Conservation (phyloP, 2,888 invertebrate genomes). For the Drosophila hamatofila region DNA sequence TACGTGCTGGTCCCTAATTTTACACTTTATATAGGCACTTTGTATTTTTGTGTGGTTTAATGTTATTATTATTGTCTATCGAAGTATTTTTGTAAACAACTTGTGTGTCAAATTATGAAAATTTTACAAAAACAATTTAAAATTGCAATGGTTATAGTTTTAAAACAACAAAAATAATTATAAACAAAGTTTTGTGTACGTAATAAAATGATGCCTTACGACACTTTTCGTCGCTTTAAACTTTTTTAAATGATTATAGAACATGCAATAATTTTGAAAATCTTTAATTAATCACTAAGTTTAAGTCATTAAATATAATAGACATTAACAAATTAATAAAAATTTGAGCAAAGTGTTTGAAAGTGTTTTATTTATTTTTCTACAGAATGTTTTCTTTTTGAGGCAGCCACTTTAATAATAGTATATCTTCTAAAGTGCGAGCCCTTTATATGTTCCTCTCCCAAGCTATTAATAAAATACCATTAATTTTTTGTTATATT, state of each 20-base stretch:
- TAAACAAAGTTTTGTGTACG: slow-evolving; percentile 9
- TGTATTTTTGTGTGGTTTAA: slow-evolving; percentile 30
- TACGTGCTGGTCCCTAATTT: slow-evolving; percentile 48
- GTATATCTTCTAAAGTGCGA: too few relatives aligned
- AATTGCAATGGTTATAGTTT: slow-evolving; percentile 17
- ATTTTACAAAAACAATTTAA: slow-evolving; percentile 25
- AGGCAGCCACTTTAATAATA: too few relatives aligned
- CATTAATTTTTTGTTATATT: slow-evolving; percentile 28
- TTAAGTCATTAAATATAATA: slow-evolving; percentile 79
- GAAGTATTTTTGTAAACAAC: slow-evolving; percentile 27
- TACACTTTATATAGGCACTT: slow-evolving; percentile 12
- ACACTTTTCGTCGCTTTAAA: slow-evolving; percentile 22
- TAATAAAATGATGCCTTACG: slow-evolving; percentile 51
- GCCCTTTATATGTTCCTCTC: background rate
- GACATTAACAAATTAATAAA: slow-evolving; percentile 69
- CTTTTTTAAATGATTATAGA: slow-evolving; percentile 1
- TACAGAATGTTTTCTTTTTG: too few relatives aligned
- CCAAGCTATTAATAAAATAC: background rate
- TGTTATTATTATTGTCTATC: slow-evolving; percentile 26
- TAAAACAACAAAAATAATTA: slow-evolving; percentile 20
- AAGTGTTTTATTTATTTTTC: slow-evolving; percentile 19
- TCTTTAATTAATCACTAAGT: slow-evolving; percentile 50
- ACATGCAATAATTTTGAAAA: slow-evolving; percentile 28
- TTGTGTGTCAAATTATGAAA: slow-evolving; percentile 40
- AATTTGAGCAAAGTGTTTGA: slow-evolving; percentile 18